Evolutionary conservation across 2,888 invertebrate genomes (phyloP).

Genomic region (Ochropleura plecta): DNA sequence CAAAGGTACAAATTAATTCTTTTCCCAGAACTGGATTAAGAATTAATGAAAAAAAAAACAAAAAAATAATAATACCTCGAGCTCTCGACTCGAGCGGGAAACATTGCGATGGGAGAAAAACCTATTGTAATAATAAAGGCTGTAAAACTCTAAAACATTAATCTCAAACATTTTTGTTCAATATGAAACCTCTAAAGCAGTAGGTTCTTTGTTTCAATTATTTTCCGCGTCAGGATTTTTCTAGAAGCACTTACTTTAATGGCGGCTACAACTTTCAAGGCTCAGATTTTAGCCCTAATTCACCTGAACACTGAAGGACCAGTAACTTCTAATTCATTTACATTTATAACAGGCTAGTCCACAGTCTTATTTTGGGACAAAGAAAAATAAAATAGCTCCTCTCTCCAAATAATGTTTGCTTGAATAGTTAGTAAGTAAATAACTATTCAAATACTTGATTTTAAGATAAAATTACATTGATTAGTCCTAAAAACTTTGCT

Average conservation of each 20-base stretch:
- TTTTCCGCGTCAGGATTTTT: constrained; percentile 30
- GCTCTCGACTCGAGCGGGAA: neutral
- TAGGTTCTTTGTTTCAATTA: constrained; percentile 41
- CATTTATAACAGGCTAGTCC: neutral
- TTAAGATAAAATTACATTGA: neutral
- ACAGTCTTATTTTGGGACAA: neutral
- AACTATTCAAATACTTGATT: neutral
- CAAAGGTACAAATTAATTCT: neutral
- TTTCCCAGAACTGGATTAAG: neutral
- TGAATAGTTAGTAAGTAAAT: neutral
- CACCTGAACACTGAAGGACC: constrained; percentile 8
- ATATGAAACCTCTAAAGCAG: constrained; percentile 27
- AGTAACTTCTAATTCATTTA: constrained; percentile 7
- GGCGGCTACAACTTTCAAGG: constrained; percentile 27
- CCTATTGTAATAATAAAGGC: neutral
- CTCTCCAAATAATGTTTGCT: neutral
- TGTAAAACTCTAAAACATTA: neutral
- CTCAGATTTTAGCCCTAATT: constrained; percentile 16
- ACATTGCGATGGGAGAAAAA: neutral
- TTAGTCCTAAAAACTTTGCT: neutral
- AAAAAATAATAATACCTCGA: neutral
- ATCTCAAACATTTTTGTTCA: neutral
- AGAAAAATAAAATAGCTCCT: neutral
- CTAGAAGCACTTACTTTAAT: constrained; percentile 50
- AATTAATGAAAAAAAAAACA: neutral